These are phyloP conservation scores for Drosophila carrolli DNA, from an alignment of 1,140 invertebrate species.

Conservation along the genomic window DNA sequence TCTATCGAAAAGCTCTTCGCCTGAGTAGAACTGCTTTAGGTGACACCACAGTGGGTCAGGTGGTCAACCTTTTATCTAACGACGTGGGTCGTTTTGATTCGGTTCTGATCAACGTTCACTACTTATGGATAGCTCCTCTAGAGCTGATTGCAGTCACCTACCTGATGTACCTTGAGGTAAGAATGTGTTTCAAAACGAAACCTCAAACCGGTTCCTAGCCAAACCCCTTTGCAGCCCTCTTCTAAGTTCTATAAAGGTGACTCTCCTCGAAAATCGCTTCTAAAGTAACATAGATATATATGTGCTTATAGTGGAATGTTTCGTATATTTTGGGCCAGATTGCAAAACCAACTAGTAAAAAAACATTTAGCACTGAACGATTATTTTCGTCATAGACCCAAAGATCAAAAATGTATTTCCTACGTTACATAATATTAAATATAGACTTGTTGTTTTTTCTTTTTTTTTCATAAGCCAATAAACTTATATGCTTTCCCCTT, in stretches of 20 bases:
- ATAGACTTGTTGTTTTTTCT: too few species aligned
- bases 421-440: too few species aligned
- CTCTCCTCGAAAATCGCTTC: background rate
- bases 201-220: conserved; percentile 6
- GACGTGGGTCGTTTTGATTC: conserved; percentile 85
- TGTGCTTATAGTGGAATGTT: background rate
- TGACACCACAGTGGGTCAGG: conserved; percentile 92
- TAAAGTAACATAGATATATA: background rate
- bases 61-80: conserved; percentile 89
- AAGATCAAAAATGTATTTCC: too few species aligned
- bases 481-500: background rate
- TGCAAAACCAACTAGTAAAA: background rate
- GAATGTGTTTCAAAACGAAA: conserved; percentile 1
- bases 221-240: background rate
- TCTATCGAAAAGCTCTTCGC: conserved; percentile 88
- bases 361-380: background rate
- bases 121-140: conserved; percentile 86
- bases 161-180: conserved; percentile 83
- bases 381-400: too few species aligned
- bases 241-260: background rate
- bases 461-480: background rate
- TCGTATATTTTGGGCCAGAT: background rate
- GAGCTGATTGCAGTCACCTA: conserved; percentile 86
- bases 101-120: conserved; percentile 82
- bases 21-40: conserved; percentile 89